A percentile compares a stretch with the other conserved stretches of the same genome.
These are phyloP conservation scores for Dolomedes plantarius DNA, from an alignment of 2,888 invertebrate species.

Conservation along the genomic window DNA sequence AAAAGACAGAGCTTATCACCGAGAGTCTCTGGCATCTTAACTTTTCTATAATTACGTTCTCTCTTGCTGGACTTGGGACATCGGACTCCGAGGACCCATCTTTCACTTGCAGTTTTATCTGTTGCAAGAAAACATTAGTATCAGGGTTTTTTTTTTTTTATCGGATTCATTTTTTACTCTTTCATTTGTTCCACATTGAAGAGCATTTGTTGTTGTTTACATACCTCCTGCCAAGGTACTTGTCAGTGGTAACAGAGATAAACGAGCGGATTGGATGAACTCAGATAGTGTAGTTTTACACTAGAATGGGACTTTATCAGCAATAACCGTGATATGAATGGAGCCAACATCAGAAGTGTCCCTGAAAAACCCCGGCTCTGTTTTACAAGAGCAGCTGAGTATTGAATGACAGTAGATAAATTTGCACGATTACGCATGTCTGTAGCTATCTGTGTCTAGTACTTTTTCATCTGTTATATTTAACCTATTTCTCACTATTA, in stretches of 20 bases:
- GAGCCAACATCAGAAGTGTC: constrained; percentile 3
- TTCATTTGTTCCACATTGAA: constrained; percentile 53
- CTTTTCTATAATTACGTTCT: background rate
- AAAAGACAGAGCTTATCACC: constrained; percentile 13
- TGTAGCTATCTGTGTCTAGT: too few species aligned
- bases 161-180: constrained; percentile 43
- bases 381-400: background rate
- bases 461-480: too few species aligned
- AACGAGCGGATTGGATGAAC: background rate
- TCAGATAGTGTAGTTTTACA: constrained; percentile 10
- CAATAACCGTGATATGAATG: constrained; percentile 42
- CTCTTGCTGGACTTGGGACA: constrained; percentile 37
- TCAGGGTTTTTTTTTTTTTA: constrained; percentile 29
- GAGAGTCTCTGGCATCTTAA: background rate
- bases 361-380: background rate
- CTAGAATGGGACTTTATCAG: constrained; percentile 11
- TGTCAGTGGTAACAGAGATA: constrained; percentile 33
- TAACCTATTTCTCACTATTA: too few species aligned
- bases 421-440: too few species aligned
- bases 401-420: too few species aligned
- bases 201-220: constrained; percentile 59
- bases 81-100: constrained; percentile 38
- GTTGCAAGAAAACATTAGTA: constrained; percentile 20
- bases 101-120: constrained; percentile 17
- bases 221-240: constrained; percentile 50